Evolutionary conservation across 2,888 invertebrate genomes (phyloP), one percentile per base, ranked within the genome.

Genomic region (Pegoplata infirma): DNA sequence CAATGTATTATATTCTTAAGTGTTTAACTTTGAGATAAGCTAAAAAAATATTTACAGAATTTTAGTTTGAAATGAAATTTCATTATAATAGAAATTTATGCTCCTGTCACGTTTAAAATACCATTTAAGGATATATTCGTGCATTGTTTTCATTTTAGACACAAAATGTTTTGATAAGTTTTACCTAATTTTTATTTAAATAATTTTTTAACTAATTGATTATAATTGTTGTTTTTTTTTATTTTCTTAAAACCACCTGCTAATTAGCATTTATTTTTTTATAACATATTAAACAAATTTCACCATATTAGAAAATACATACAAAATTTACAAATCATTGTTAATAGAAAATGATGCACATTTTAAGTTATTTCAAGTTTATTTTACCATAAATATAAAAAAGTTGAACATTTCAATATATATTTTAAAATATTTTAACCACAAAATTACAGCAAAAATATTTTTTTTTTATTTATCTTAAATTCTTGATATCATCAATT

Each of bases 401-500:
- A 36, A 10, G 12, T 36, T 3, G 12, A 12, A 36, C n/a, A 12
- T n/a, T 32, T n/a, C 2, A 36, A n/a, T n/a, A 40, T 40, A 4
- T 36, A n/a, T n/a, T n/a, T n/a, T n/a, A n/a, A 28, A 32, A 10
- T 32, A 32, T 10, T 40, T 12, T 40, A 40, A 40, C 36, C 36
- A 40, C 36, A 40, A 40, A 40, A n/a, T 40, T n/a, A 40, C 8
- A n/a, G n/a, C n/a, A 2, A 40, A n/a, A 40, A 40, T 40, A 40
- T n/a, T n/a, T 40, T n/a, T 40, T n/a, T n/a, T n/a, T n/a, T n/a
- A n/a, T 40, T 40, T n/a, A 36, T 5, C 36, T n/a, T 40, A n/a
- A 51, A 59, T 46, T 16, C 16, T 59, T 74, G 66, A 67, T 36
- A 67, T 74, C 64, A 73, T 73, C 58, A 21, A n/a, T n/a, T n/a